Conservation (phyloP, 1,140 invertebrate species). For the Samia ricini region DNA sequence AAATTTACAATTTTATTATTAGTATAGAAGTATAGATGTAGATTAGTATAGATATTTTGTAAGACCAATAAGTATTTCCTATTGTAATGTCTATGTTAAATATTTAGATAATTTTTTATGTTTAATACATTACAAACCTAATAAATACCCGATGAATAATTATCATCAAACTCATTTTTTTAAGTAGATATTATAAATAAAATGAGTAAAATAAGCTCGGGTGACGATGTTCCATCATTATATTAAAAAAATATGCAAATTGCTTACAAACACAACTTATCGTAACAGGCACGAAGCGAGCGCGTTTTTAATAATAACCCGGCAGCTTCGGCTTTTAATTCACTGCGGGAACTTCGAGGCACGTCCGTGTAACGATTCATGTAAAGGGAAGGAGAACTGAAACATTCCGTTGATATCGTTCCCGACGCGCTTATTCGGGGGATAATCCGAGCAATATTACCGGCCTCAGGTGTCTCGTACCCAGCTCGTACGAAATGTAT, state of each 20-base stretch:
- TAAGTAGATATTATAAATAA: background rate
- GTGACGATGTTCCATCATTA: background rate
- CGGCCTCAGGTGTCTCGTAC: background rate
- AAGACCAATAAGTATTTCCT: too few relatives aligned
- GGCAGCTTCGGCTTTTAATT: slow-evolving; percentile 5
- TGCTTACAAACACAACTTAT: slow-evolving; percentile 9
- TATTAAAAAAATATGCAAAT: slow-evolving; percentile 8
- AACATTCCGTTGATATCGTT: slow-evolving; percentile 7
- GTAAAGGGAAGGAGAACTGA: slow-evolving; percentile 5
- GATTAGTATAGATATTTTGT: too few relatives aligned
- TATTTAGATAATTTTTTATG: too few relatives aligned
- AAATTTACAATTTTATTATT: too few relatives aligned
- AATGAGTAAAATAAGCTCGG: background rate
- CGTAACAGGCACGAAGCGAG: background rate
- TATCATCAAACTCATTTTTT: too few relatives aligned
- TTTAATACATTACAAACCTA: too few relatives aligned
- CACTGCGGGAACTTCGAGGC: background rate
- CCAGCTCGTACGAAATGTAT: background rate
- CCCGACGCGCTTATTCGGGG: slow-evolving; percentile 1
- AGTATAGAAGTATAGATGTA: too few relatives aligned
- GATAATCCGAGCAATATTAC: slow-evolving; percentile 9
- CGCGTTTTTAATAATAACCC: slow-evolving; percentile 2
- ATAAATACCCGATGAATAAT: too few relatives aligned
- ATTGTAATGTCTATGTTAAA: too few relatives aligned
- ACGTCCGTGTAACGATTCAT: slow-evolving; percentile 12